phyloP scores from a whole-genome alignment of 2,797 vertebrate species.

The Anniella stebbinsi region DNA sequence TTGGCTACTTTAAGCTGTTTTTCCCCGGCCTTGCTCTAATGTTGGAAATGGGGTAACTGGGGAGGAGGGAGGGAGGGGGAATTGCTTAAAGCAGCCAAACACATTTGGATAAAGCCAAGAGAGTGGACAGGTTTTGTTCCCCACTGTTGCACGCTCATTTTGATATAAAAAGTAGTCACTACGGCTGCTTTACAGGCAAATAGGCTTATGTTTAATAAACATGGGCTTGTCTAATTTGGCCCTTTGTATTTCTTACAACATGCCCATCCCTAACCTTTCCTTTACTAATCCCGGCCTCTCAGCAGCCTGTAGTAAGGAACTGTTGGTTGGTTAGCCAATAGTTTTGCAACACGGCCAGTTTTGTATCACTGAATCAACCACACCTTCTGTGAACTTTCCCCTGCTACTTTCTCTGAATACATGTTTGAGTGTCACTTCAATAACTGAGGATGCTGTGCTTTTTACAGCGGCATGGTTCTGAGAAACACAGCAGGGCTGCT shows the following conservation, averaged over 20 bases:
- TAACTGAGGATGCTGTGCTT: background rate
- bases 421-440: background rate
- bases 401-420: background rate
- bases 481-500: background rate
- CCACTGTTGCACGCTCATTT: background rate
- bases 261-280: background rate
- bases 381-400: background rate
- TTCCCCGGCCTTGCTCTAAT: too few species aligned
- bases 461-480: background rate
- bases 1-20: too few species aligned
- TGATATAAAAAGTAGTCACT: background rate
- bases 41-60: background rate
- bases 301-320: background rate
- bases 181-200: background rate
- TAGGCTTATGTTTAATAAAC: background rate
- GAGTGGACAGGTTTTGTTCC: background rate
- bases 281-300: background rate
- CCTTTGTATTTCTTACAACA: background rate
- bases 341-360: background rate
- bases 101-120: background rate
- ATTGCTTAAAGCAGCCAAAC: background rate
- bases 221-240: too few species aligned
- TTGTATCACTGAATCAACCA: background rate
- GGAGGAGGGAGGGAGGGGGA: background rate
- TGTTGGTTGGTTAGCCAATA: background rate